Evolutionary conservation across 2,888 invertebrate genomes (phyloP), one percentile per base, ranked within the genome.

Genomic region (Pristionchus fissidentatus): DNA sequence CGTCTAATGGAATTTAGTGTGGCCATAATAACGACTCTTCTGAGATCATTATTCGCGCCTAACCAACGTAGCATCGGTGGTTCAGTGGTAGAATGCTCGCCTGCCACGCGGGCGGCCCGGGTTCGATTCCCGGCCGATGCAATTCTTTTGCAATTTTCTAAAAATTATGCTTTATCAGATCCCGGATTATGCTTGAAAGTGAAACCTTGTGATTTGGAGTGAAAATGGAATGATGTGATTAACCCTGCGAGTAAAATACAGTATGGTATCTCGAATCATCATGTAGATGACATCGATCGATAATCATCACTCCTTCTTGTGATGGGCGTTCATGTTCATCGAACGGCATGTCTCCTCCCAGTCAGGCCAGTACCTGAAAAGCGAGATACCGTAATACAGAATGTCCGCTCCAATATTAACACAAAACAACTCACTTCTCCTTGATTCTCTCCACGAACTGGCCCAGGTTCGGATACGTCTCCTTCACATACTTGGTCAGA

Each of bases 71-170:
- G 77, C 80, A 62, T 81, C 80, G 80, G 62, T 90, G 90, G 89
- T 90, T 90, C 88, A 91, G 88, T 88, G 90, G 91, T 89, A 90
- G 89, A 89, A 88, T 90, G 89, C 89, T 90, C 90, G 90, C 90
- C 90, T 89, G 87, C 89, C 88, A 89, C 89, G 89, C 90, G 89
- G 88, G 88, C 87, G 89, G 87, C 88, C 88, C 89, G 89, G 87
- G 88, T 89, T 88, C 88, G 89, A 88, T 88, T 89, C 88, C 86
- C 89, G 89, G 89, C 85, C 90, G 86, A 86, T 87, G 87, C 87
- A 90, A 87, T 84, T 77, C 70, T 79, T 84, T 83, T 84, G 62
- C 29, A 22, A n/a, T n/a, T n/a, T n/a, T n/a, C n/a, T n/a, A n/a
- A n/a, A n/a, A n/a, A n/a, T n/a, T n/a, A n/a, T n/a, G n/a, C n/a